Conservation (phyloP, 2,113 vertebrate genomes). For the Nycticryphes semicollaris region DNA sequence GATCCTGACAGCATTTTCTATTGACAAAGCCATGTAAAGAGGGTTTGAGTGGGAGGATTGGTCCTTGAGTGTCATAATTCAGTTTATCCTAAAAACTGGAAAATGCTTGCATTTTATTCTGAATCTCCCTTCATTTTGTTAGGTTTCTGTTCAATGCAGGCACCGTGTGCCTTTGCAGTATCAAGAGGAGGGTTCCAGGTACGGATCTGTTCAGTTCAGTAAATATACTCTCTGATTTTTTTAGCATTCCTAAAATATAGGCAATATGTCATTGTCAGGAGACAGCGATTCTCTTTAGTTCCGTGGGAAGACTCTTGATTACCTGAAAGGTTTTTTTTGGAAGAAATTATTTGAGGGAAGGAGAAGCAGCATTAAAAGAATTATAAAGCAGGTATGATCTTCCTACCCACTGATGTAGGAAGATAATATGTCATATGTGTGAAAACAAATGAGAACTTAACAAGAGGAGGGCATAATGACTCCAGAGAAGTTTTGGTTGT, state of each 20-base stretch:
- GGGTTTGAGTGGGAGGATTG: background rate
- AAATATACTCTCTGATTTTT: constrained; percentile 10
- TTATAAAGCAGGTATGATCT: constrained; percentile 14
- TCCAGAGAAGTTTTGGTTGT: constrained; percentile 34
- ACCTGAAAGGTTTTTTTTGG: background rate
- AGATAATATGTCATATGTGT: constrained; percentile 48
- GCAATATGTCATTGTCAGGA: constrained; percentile 42
- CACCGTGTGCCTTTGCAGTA: background rate
- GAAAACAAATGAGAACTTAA: constrained; percentile 54
- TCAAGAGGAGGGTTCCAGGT: constrained; percentile 9
- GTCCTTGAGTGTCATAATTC: background rate
- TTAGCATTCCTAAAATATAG: constrained; percentile 38
- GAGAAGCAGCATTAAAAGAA: constrained; percentile 27
- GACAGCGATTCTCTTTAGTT: constrained; percentile 15
- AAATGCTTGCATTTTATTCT: background rate
- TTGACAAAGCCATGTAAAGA: background rate
- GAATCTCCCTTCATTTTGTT: background rate
- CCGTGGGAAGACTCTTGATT: constrained; percentile 11
- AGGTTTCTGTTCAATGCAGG: background rate
- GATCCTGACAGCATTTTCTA: background rate
- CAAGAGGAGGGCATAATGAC: background rate
- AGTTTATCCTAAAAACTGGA: background rate
- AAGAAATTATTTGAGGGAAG: constrained; percentile 25
- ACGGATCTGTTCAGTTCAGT: background rate
- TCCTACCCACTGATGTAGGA: constrained; percentile 38